Percentiles rank a stretch among this genome's conserved stretches.
Evolutionary conservation across 2,797 vertebrate species (phyloP).

Genomic region (Helostoma temminkii): DNA sequence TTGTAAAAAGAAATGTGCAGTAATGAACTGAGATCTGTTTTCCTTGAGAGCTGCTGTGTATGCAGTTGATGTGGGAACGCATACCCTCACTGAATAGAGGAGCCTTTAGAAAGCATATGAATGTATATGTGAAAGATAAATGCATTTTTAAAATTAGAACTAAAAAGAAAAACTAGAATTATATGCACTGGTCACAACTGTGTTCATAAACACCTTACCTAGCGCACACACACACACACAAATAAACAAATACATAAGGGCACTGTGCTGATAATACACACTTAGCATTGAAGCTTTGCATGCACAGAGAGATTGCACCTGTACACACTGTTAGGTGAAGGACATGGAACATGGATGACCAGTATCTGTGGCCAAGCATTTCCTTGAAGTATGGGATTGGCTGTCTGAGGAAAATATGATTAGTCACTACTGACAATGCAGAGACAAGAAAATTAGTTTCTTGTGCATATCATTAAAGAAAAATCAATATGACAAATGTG

Average conservation of each 20-base stretch:
- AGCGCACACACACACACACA: slow-evolving; percentile 14
- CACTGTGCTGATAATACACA: slow-evolving; percentile 37
- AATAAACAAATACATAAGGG: slow-evolving; percentile 57
- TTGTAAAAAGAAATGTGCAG: slow-evolving; percentile 11
- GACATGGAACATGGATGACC: slow-evolving; percentile 79
- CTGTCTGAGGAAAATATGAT: slow-evolving; percentile 84
- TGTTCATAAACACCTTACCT: slow-evolving; percentile 3
- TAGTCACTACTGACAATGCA: slow-evolving; percentile 88
- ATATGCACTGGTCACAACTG: no score
- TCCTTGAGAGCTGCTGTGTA: slow-evolving; percentile 12
- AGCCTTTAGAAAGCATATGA: background rate
- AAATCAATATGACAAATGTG: slow-evolving; percentile 90
- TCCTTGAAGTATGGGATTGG: slow-evolving; percentile 84
- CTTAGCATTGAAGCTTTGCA: slow-evolving; percentile 76
- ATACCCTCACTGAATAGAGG: background rate
- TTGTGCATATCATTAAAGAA: slow-evolving; percentile 90
- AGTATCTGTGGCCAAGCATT: slow-evolving; percentile 84
- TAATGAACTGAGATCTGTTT: slow-evolving; percentile 25
- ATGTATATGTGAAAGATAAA: background rate
- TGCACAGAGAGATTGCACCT: slow-evolving; percentile 73
- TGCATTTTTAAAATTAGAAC: slow-evolving; percentile 5
- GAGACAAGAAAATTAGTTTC: slow-evolving; percentile 91
- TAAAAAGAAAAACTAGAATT: no score
- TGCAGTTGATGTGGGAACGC: slow-evolving; percentile 22
- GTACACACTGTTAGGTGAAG: slow-evolving; percentile 73